Percentiles rank a stretch among this genome's conserved stretches.
Evolutionary conservation across 2,888 invertebrate genomes (phyloP).

Genomic region (Mylabris sibirica): DNA sequence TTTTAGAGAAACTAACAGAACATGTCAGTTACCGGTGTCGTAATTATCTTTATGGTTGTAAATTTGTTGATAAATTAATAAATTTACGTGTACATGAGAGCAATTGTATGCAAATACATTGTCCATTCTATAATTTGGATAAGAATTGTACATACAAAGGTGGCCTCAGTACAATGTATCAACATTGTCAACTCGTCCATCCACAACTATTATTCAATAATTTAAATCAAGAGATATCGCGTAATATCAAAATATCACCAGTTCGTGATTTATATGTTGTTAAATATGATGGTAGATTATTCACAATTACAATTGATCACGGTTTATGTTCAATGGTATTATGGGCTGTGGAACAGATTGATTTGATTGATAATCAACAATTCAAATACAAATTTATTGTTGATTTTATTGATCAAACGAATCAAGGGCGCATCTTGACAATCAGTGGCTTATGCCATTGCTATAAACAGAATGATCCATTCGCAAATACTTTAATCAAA

Average conservation of each 20-base stretch:
- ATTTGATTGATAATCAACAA: neutral
- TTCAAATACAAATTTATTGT: constrained; percentile 13
- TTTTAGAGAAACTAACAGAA: constrained; percentile 42
- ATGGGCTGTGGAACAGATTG: constrained; percentile 10
- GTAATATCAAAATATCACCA: neutral
- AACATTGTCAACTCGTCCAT: constrained; percentile 16
- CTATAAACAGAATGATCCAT: neutral
- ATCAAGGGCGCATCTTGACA: neutral
- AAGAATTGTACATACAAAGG: constrained; percentile 37
- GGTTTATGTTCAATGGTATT: neutral
- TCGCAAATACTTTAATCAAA: neutral
- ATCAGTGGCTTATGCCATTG: neutral
- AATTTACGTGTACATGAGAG: constrained; percentile 39
- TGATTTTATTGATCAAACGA: constrained; percentile 3
- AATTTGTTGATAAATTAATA: constrained; percentile 36
- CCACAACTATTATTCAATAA: neutral
- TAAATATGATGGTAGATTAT: neutral
- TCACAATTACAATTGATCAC: neutral
- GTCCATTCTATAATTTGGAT: constrained; percentile 26
- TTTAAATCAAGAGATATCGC: neutral
- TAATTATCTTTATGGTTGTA: constrained; percentile 42
- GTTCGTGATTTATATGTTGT: neutral
- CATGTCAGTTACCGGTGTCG: constrained; percentile 41
- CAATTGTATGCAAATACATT: constrained; percentile 32
- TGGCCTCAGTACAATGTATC: constrained; percentile 27